These are phyloP conservation scores for Plagiodera versicolora DNA, from an alignment of 2,888 invertebrate species.

Conservation along the genomic window DNA sequence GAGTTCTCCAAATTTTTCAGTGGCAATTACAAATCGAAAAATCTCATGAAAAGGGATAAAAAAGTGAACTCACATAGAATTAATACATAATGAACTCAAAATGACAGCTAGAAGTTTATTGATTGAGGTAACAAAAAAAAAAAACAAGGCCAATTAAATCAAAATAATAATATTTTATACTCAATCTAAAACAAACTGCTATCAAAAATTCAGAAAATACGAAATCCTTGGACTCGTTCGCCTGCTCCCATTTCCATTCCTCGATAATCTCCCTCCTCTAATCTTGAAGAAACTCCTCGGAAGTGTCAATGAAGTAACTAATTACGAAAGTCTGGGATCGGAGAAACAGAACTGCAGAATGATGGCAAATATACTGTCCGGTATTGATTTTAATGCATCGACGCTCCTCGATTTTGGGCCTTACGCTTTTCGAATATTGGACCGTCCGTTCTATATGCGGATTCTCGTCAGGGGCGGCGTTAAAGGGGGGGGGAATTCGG, in stretches of 20 bases:
- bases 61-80: too few species aligned
- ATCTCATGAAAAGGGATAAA: too few species aligned
- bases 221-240: background rate
- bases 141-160: too few species aligned
- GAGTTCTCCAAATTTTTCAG: too few species aligned
- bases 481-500: background rate
- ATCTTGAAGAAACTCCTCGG: background rate
- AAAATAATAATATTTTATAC: too few species aligned
- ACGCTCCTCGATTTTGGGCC: conserved; percentile 49
- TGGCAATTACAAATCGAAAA: too few species aligned
- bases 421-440: conserved; percentile 46
- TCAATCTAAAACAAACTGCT: too few species aligned
- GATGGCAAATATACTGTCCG: conserved; percentile 53
- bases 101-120: too few species aligned
- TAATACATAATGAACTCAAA: too few species aligned
- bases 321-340: conserved; percentile 12
- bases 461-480: conserved; percentile 16
- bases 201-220: background rate
- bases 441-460: conserved; percentile 46
- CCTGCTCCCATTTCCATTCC: background rate
- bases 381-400: conserved; percentile 55
- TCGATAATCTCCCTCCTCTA: background rate
- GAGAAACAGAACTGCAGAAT: conserved; percentile 52
- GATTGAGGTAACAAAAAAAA: too few species aligned
- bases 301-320: conserved; percentile 9